Conservation (phyloP, 2,888 invertebrate genomes). For the Scotopteryx bipunctaria region DNA sequence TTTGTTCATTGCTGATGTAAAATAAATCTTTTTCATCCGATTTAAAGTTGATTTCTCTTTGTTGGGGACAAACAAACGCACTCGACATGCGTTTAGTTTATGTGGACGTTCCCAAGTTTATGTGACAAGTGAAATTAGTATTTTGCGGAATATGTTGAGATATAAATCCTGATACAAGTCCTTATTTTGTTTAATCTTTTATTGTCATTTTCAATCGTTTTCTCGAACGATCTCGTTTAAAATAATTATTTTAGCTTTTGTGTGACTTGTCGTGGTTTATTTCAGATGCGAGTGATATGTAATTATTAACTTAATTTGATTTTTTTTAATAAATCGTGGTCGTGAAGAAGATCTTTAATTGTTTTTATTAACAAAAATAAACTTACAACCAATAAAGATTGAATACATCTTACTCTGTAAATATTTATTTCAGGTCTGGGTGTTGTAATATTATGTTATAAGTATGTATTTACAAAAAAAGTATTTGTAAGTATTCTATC, state of each 20-base stretch:
- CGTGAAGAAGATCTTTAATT: too few relatives aligned
- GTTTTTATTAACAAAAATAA: too few relatives aligned
- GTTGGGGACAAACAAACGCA: slow-evolving; percentile 21
- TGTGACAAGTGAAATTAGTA: slow-evolving; percentile 48
- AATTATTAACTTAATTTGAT: not conserved
- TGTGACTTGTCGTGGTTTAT: not conserved
- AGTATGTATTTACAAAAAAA: too few relatives aligned
- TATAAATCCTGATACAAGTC: slow-evolving; percentile 27
- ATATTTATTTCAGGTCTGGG: too few relatives aligned
- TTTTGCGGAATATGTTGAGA: slow-evolving; percentile 34
- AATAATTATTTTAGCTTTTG: slow-evolving; percentile 5
- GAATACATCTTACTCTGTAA: too few relatives aligned
- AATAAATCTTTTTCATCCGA: slow-evolving; percentile 26
- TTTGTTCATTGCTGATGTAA: slow-evolving; percentile 13
- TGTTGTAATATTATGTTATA: too few relatives aligned
- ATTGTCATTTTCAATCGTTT: slow-evolving; percentile 23
- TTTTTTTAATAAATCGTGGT: too few relatives aligned
- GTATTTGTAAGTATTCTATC: too few relatives aligned
- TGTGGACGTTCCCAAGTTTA: slow-evolving; percentile 49
- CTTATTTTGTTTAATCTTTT: slow-evolving; percentile 26
- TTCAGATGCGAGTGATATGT: not conserved
- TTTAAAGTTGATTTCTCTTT: slow-evolving; percentile 19
- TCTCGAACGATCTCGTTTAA: slow-evolving; percentile 13
- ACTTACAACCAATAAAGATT: too few relatives aligned
- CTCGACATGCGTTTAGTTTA: slow-evolving; percentile 49